Conservation (phyloP, 2,113 vertebrate species). For the Vidua macroura region DNA sequence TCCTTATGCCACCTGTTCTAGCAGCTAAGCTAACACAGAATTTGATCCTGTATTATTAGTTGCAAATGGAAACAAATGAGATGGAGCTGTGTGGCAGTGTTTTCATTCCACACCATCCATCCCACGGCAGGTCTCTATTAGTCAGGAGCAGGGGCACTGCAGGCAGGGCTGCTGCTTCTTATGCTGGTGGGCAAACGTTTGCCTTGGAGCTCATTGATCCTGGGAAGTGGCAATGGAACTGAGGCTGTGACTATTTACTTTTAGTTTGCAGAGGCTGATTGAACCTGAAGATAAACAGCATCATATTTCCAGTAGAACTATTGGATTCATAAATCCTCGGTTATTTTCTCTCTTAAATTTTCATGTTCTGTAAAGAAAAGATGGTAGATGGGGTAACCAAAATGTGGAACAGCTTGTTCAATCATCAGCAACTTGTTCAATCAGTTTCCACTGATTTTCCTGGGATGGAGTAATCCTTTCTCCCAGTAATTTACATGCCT, state of each 20-base stretch:
- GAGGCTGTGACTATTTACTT: not conserved
- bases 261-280: not conserved
- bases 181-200: not conserved
- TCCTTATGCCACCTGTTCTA: not conserved
- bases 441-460: not conserved
- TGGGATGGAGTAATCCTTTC: not conserved
- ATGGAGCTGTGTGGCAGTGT: not conserved
- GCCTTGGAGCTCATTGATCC: not conserved
- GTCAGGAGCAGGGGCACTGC: not conserved
- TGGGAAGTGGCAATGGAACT: not conserved
- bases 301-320: not conserved
- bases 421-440: not conserved
- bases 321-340: not conserved
- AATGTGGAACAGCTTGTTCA: not conserved
- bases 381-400: not conserved
- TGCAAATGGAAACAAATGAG: slow-evolving; percentile 12
- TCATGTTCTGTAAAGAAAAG: not conserved
- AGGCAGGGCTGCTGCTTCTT: not conserved
- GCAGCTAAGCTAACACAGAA: not conserved
- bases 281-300: not conserved
- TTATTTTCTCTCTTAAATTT: not conserved
- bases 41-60: not conserved
- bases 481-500: rapidly evolving
- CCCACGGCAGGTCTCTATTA: not conserved
- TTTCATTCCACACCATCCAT: not conserved